phyloP scores from a whole-genome alignment of 1,140 invertebrate species.

The Euura lappo region DNA sequence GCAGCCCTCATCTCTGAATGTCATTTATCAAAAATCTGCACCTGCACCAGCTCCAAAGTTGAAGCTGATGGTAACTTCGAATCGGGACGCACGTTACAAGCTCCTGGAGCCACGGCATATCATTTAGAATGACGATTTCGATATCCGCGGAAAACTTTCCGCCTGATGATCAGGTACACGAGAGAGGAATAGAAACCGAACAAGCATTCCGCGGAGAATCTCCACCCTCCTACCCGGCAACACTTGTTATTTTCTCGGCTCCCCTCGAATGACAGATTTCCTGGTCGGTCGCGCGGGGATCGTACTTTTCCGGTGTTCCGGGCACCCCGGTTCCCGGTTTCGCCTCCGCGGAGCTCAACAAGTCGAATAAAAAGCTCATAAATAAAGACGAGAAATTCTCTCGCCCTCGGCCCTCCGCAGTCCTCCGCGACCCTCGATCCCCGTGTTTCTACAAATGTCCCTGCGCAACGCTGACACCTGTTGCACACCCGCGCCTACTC shows the following conservation, averaged over 20 bases:
- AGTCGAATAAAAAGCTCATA: conserved; percentile 64
- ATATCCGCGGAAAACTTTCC: too few species aligned
- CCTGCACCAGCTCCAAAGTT: conserved; percentile 34
- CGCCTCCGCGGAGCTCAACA: conserved; percentile 51
- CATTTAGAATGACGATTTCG: too few species aligned
- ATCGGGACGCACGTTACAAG: not conserved
- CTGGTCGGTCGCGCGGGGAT: not conserved
- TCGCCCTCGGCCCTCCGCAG: not conserved
- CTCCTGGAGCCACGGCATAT: not conserved
- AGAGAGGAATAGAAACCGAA: too few species aligned
- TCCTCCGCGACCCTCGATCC: not conserved
- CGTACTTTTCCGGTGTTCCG: conserved; percentile 18
- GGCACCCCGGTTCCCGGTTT: too few species aligned
- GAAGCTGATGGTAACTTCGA: not conserved
- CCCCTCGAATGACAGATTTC: not conserved
- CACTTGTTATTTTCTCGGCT: not conserved
- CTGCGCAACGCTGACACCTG: conserved; percentile 3
- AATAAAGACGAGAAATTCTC: conserved; percentile 54
- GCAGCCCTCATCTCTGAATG: conserved; percentile 25
- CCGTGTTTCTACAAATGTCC: conserved; percentile 6
- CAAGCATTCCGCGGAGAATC: too few species aligned
- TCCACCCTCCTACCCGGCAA: not conserved
- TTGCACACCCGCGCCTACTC: not conserved
- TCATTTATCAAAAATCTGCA: conserved; percentile 56
- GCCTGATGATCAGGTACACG: too few species aligned